phyloP scores from a whole-genome alignment of 2,888 invertebrate species.

The Sussaba pulchella region DNA sequence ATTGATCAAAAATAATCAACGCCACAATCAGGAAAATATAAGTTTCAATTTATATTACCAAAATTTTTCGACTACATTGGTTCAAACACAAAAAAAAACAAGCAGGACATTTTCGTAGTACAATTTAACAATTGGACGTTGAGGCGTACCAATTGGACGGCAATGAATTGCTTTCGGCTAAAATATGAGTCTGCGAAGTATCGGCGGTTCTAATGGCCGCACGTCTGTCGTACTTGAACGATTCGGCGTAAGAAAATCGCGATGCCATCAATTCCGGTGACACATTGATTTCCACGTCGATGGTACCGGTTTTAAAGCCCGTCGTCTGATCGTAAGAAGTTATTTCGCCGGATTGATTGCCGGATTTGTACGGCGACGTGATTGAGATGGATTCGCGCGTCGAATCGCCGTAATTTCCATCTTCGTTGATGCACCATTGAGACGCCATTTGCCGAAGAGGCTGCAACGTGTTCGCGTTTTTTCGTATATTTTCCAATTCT shows the following conservation, averaged over 20 bases:
- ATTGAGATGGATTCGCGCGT: slow-evolving; percentile 33
- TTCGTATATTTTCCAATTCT: slow-evolving; percentile 82
- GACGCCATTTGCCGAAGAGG: slow-evolving; percentile 82
- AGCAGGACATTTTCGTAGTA: no score
- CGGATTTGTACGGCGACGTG: slow-evolving; percentile 5
- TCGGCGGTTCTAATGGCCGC: background rate
- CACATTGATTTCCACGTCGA: slow-evolving; percentile 74
- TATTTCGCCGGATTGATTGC: background rate
- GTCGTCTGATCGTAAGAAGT: slow-evolving; percentile 7
- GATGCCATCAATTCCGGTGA: slow-evolving; percentile 72
- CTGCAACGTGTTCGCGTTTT: slow-evolving; percentile 81
- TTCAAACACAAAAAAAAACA: no score
- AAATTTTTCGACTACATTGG: no score
- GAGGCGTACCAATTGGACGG: slow-evolving; percentile 54
- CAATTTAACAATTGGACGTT: slow-evolving; percentile 13
- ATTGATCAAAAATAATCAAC: no score
- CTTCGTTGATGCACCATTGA: slow-evolving; percentile 77
- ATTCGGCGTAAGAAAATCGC: slow-evolving; percentile 61
- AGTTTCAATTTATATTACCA: no score
- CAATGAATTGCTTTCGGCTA: slow-evolving; percentile 55
- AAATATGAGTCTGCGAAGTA: slow-evolving; percentile 44
- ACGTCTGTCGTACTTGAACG: slow-evolving; percentile 46
- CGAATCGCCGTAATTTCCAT: slow-evolving; percentile 70
- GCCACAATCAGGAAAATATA: no score
- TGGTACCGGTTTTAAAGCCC: slow-evolving; percentile 40